phyloP scores from a whole-genome alignment of 2,888 invertebrate species.

The Dasysyrphus tricinctus region DNA sequence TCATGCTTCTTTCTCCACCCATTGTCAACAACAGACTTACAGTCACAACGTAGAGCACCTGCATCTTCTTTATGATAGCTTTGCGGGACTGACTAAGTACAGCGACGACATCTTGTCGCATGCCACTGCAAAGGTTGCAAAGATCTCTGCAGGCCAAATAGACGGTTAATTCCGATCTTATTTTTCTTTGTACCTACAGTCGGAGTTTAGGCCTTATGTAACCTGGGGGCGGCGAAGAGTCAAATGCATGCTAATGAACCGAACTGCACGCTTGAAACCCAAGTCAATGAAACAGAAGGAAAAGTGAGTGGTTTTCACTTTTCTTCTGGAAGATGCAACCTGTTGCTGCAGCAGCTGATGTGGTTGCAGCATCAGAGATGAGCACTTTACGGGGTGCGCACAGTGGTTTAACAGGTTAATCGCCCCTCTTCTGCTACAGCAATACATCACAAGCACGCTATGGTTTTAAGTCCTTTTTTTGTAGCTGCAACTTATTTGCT shows the following conservation, averaged over 20 bases:
- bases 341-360: slow-evolving; percentile 41
- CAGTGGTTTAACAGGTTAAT: slow-evolving; percentile 69
- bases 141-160: slow-evolving; percentile 48
- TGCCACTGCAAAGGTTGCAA: slow-evolving; percentile 34
- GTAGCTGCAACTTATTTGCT: slow-evolving; percentile 24
- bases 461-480: slow-evolving; percentile 59
- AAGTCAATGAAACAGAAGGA: slow-evolving; percentile 49
- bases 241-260: slow-evolving; percentile 72
- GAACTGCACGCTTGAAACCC: slow-evolving; percentile 39
- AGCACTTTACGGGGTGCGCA: slow-evolving; percentile 66
- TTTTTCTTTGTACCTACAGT: slow-evolving; percentile 10
- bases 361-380: slow-evolving; percentile 38
- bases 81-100: slow-evolving; percentile 4
- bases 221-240: slow-evolving; percentile 53
- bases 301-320: slow-evolving; percentile 72
- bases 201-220: slow-evolving; percentile 47
- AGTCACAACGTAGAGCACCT: neutral
- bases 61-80: neutral
- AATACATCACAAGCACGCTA: slow-evolving; percentile 29
- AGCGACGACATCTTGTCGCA: slow-evolving; percentile 41
- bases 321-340: slow-evolving; percentile 64
- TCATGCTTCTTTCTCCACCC: slow-evolving; percentile 24
- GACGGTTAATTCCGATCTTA: slow-evolving; percentile 51
- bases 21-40: neutral
- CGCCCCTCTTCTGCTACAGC: neutral